Base-by-base conservation (phyloP, 2,888 invertebrate species). In the Serripes groenlandicus region DNA sequence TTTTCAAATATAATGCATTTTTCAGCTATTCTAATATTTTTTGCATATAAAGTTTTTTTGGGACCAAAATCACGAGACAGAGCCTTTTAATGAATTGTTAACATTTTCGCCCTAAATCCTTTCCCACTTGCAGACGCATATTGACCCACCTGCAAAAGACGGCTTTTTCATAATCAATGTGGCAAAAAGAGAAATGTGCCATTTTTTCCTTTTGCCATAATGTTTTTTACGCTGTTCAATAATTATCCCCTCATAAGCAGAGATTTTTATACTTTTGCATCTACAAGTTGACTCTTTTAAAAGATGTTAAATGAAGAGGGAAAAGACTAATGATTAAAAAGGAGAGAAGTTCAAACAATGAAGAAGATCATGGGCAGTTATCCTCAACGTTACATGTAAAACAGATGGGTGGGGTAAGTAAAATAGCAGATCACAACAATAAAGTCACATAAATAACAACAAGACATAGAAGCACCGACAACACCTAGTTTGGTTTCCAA, bases 381-480 rank as follows among this genome's bases (percentile, higher is more conserved):
- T 7, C n/a, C 34, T 62, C n/a, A 62, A 62, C 42, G 42, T 42
- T n/a, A 56, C n/a, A 23, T 34, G 28, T n/a, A 34, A 62, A 28
- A 66, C 18, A 32, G 28, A 26, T 66, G 37, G 66, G 66, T 66
- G 66, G 66, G 66, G 66, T 66, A 66, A 66, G 66, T 42, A 66
- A 34, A 56, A 21, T 34, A 66, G 42, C 37, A 42, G 42, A 37
- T 42, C 37, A 66, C 66, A 62, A 42, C 42, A 66, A 66, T 21
- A 66, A 66, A 42, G 66, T 66, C 42, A 66, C 66, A 66, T 66
- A 66, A 66, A 66, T 66, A 66, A 66, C 66, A 35, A 66, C 66
- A 66, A 37, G 18, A 32, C n/a, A n/a, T n/a, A 42, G 42, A 66
- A 66, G 66, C 66, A 66, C 66, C 66, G 66, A 66, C 66, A 66